Evolutionary conservation across 2,888 invertebrate genomes (phyloP).

Genomic region (Oligia latruncula): DNA sequence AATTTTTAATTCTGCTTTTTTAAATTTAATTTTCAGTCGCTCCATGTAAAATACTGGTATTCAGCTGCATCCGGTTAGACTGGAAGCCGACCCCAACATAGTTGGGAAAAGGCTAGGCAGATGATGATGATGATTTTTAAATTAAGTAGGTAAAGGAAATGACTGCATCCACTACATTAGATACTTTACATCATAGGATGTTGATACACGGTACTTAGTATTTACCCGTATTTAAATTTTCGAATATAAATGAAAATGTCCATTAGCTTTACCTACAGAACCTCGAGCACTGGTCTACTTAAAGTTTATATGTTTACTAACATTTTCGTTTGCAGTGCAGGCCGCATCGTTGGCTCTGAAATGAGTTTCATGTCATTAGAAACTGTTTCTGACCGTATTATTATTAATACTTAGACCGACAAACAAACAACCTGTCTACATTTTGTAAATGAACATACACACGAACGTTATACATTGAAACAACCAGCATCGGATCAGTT

Average conservation of each 20-base stretch:
- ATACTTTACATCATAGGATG: neutral
- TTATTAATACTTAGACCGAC: neutral
- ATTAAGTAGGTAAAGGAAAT: neutral
- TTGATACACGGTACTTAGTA: too few species aligned
- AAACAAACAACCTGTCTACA: too few species aligned
- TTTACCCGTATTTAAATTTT: neutral
- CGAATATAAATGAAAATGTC: neutral
- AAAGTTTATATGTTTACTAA: neutral
- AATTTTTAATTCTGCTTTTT: too few species aligned
- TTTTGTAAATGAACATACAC: constrained; percentile 1
- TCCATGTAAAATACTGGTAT: too few species aligned
- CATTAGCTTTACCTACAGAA: neutral
- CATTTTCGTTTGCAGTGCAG: neutral
- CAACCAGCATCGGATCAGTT: neutral
- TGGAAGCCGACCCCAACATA: too few species aligned
- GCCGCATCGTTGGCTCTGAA: neutral
- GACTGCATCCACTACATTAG: neutral
- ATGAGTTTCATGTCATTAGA: neutral
- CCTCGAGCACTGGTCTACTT: neutral
- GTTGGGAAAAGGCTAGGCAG: too few species aligned
- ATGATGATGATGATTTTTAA: neutral
- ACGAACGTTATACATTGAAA: neutral
- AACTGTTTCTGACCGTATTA: neutral
- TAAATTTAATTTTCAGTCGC: too few species aligned
- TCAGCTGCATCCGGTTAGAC: too few species aligned